A percentile compares a stretch with the other conserved stretches of the same genome.
phyloP scores from a whole-genome alignment of 2,888 invertebrate species.

The Lingula anatina region DNA sequence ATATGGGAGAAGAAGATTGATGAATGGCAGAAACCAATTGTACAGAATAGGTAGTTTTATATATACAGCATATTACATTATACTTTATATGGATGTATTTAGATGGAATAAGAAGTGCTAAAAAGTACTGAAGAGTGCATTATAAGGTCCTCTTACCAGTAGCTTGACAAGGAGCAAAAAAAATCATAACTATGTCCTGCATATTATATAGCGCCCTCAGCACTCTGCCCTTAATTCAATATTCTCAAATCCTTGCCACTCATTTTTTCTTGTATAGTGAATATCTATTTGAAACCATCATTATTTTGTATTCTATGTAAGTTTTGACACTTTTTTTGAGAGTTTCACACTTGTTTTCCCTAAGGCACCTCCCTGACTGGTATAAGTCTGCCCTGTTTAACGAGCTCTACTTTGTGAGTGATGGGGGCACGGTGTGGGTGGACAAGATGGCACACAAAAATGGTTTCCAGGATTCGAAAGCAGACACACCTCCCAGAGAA shows the following conservation, averaged over 20 bases:
- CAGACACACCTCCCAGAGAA: conserved; percentile 7
- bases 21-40: conserved; percentile 78
- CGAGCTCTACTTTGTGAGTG: conserved; percentile 86
- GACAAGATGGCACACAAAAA: conserved; percentile 53
- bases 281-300: too few species aligned
- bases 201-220: neutral
- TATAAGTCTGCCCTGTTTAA: conserved; percentile 94
- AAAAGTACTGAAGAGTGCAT: too few species aligned
- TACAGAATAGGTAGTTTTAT: conserved; percentile 65
- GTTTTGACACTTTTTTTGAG: too few species aligned
- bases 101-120: too few species aligned
- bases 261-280: neutral
- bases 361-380: conserved; percentile 82
- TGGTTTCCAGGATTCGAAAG: conserved; percentile 2
- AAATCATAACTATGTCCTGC: neutral
- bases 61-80: neutral
- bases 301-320: too few species aligned
- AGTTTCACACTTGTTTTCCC: too few species aligned
- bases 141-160: neutral
- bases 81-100: too few species aligned
- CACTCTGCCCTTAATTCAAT: neutral
- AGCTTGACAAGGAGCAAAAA: neutral
- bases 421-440: conserved; percentile 88
- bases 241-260: neutral
- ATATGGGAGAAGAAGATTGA: conserved; percentile 80